Conservation (phyloP, 2,113 vertebrate genomes). For the Carettochelys insculpta region DNA sequence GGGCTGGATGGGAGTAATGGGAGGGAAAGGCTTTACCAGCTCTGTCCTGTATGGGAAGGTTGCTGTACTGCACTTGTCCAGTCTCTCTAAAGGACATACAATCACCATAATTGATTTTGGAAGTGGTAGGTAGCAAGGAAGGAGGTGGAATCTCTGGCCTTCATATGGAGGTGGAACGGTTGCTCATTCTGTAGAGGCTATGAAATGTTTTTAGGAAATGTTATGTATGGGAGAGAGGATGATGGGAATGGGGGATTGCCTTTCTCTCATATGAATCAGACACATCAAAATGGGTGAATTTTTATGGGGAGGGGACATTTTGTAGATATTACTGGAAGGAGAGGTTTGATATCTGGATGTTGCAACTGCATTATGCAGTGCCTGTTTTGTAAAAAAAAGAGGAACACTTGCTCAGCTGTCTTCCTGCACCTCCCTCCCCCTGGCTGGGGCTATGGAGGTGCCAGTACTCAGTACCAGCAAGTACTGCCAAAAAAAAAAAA, state of each 20-base stretch:
- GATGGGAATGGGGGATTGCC: background rate
- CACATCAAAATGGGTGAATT: background rate
- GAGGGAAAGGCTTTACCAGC: background rate
- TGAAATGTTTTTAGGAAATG: background rate
- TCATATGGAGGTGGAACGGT: background rate
- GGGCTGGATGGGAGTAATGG: background rate
- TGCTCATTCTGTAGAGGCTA: background rate
- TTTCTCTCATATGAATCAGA: background rate
- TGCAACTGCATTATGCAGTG: background rate
- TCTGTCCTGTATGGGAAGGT: background rate
- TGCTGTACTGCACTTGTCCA: background rate
- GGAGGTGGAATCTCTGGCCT: background rate
- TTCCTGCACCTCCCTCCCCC: too few species aligned
- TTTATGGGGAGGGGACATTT: background rate
- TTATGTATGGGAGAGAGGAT: background rate
- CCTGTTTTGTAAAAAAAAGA: too few species aligned
- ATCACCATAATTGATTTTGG: background rate
- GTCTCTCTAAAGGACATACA: rapidly evolving
- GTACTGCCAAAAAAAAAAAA: too few species aligned
- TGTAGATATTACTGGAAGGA: background rate
- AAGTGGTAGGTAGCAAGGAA: background rate
- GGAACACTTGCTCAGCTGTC: too few species aligned
- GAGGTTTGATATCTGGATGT: background rate
- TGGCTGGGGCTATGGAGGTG: too few species aligned
- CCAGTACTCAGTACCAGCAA: too few species aligned